phyloP scores from a whole-genome alignment of 1,140 invertebrate genomes.

The Colletes gigas region DNA sequence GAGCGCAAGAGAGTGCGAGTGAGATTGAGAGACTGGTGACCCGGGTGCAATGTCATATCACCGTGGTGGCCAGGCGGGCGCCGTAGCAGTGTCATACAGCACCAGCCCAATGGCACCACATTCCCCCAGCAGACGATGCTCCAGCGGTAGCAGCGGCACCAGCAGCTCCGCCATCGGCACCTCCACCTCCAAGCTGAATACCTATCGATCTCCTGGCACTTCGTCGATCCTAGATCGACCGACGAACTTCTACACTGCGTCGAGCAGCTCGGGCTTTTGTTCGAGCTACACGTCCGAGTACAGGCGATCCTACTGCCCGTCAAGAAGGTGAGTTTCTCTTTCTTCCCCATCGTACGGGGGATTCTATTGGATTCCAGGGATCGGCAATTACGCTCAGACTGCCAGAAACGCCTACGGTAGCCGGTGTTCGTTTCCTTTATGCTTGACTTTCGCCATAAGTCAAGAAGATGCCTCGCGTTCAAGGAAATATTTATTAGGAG shows the following conservation, averaged over 20 bases:
- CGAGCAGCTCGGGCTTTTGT: conserved; percentile 36
- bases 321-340: conserved; percentile 51
- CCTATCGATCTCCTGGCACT: conserved; percentile 59
- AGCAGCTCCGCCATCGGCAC: conserved; percentile 54
- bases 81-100: conserved; percentile 76
- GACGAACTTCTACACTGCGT: conserved; percentile 60
- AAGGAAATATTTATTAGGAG: too few relatives aligned
- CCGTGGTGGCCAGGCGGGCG: conserved; percentile 74
- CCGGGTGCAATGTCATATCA: conserved; percentile 76
- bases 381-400: conserved; percentile 32
- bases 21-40: conserved; percentile 33
- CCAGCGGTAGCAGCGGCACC: conserved; percentile 63
- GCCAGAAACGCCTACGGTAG: background rate
- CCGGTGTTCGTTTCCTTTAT: background rate
- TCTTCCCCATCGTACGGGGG: too few relatives aligned
- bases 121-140: conserved; percentile 73
- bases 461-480: too few relatives aligned
- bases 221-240: conserved; percentile 60
- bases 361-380: conserved; percentile 8
- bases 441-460: too few relatives aligned
- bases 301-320: conserved; percentile 59
- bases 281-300: conserved; percentile 58
- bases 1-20: conserved; percentile 15
- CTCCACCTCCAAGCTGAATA: conserved; percentile 62
- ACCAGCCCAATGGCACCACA: conserved; percentile 75